These are phyloP conservation scores for Mesoclemmys tuberculata DNA, from an alignment of 2,113 vertebrate species.

Conservation along the genomic window DNA sequence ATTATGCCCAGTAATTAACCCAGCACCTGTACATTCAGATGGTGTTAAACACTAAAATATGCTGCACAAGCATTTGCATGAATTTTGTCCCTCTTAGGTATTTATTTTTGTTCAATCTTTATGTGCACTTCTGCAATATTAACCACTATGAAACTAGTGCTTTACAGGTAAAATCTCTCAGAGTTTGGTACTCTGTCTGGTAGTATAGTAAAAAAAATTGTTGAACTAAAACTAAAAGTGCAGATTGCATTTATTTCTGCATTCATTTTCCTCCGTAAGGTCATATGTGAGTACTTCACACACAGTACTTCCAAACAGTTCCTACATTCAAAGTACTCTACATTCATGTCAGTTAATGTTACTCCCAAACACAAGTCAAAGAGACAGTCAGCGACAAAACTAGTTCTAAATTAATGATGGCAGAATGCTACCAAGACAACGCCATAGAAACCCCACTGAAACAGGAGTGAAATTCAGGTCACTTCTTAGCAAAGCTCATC, in stretches of 20 bases:
- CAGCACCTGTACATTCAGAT: not conserved
- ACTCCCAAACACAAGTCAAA: slow-evolving; percentile 64
- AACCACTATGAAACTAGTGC: slow-evolving; percentile 49
- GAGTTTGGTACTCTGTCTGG: slow-evolving; percentile 1
- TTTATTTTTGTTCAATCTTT: not conserved
- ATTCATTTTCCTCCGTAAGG: slow-evolving; percentile 53
- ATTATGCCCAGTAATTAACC: not conserved
- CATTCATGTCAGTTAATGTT: slow-evolving; percentile 61
- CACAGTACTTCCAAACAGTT: slow-evolving; percentile 38
- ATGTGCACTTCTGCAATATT: slow-evolving; percentile 23
- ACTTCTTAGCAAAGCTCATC: slow-evolving; percentile 79
- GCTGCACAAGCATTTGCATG: not conserved
- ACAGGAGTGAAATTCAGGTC: slow-evolving; percentile 76
- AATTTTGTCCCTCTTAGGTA: not conserved
- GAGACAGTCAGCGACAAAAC: slow-evolving; percentile 72
- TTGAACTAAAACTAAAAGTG: slow-evolving; percentile 48
- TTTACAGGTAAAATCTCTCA: slow-evolving; percentile 57
- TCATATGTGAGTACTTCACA: slow-evolving; percentile 52
- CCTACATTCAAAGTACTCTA: slow-evolving; percentile 70
- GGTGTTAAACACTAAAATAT: not conserved
- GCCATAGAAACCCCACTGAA: slow-evolving; percentile 75
- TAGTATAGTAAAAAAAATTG: slow-evolving; percentile 15
- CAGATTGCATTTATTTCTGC: slow-evolving; percentile 53
- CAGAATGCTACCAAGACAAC: slow-evolving; percentile 77
- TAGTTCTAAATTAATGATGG: slow-evolving; percentile 76